Base-by-base conservation (phyloP, 1,140 invertebrate genomes). In the Diplogasteroides magnus region DNA sequence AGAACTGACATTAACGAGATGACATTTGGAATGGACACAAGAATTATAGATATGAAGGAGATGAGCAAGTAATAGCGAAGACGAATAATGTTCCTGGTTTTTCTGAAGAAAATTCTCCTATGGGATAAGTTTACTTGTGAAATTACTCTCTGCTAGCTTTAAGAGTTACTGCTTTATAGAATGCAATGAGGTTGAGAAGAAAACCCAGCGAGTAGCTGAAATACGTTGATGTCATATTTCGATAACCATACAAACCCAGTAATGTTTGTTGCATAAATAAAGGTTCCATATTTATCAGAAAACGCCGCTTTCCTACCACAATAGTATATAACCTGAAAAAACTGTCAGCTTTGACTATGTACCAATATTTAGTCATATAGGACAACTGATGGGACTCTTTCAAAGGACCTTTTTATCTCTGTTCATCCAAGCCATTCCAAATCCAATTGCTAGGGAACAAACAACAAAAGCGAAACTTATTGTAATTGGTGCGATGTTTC, bases 271-370 rank as follows among this genome's bases (percentile, higher is more conserved):
- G 59, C 32, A 48, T 71, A 71, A 58, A 71, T 71, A 31, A 64
- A 71, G 11, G 48, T 59, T 26, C 48, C 69, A 31, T 71, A 71
- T 11, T 58, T 32, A 31, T 60, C 48, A 29, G 61, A 65, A 58
- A 71, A 71, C 14, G 69, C 69, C 27, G 69, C 69, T 57, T 65
- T 65, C 48, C 69, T 48, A 26, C 69, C 69, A 65, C 69, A 71
- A 14, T 66, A 65, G 26, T 71, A 71, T 6, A 29, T 2, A 1
- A 59, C 55, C 65, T 67, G 31, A 32, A 60, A 67, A 2, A n/a
- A n/a, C n/a, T n/a, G n/a, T n/a, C n/a, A n/a, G n/a, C n/a, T n/a
- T n/a, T n/a, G n/a, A n/a, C n/a, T n/a, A n/a, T n/a, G n/a, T n/a
- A n/a, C n/a, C n/a, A n/a, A n/a, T n/a, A n/a, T n/a, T n/a, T n/a